Percentiles rank a stretch among this genome's conserved stretches.
These are phyloP conservation scores for Palloptera scutellata DNA, from an alignment of 2,888 invertebrate species.

Conservation along the genomic window DNA sequence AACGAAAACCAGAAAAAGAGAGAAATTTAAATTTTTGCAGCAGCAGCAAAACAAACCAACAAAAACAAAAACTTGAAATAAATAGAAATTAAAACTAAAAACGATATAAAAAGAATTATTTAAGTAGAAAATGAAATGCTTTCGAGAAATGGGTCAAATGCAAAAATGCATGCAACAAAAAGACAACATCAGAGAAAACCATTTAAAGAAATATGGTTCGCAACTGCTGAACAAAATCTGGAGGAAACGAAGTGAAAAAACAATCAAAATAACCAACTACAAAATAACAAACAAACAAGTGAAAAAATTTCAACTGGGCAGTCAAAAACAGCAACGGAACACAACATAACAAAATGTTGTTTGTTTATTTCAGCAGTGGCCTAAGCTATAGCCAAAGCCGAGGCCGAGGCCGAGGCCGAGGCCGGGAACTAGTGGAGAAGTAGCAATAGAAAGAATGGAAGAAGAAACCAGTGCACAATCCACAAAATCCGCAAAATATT, in stretches of 20 bases:
- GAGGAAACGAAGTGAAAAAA: not conserved
- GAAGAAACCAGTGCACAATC: slow-evolving; percentile 11
- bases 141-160: slow-evolving; percentile 45
- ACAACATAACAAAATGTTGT: not conserved
- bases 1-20: not conserved
- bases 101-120: slow-evolving; percentile 22
- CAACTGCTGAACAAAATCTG: not conserved
- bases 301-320: slow-evolving; percentile 19
- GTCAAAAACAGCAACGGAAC: slow-evolving; percentile 6
- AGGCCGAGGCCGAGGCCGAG: not conserved
- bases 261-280: not conserved
- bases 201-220: slow-evolving; percentile 20
- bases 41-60: slow-evolving; percentile 13
- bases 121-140: slow-evolving; percentile 42
- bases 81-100: slow-evolving; percentile 9
- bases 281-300: slow-evolving; percentile 17
- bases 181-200: slow-evolving; percentile 8
- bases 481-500: slow-evolving; percentile 22
- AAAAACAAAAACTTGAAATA: slow-evolving; percentile 24
- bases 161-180: slow-evolving; percentile 15
- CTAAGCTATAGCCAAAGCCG: slow-evolving; percentile 1
- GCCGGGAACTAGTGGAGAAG: not conserved
- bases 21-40: slow-evolving; percentile 18
- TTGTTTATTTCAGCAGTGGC: too few relatives aligned
- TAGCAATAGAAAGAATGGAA: slow-evolving; percentile 6